Base-by-base conservation (phyloP, 2,888 invertebrate species). In the Ferdinandea cuprea region DNA sequence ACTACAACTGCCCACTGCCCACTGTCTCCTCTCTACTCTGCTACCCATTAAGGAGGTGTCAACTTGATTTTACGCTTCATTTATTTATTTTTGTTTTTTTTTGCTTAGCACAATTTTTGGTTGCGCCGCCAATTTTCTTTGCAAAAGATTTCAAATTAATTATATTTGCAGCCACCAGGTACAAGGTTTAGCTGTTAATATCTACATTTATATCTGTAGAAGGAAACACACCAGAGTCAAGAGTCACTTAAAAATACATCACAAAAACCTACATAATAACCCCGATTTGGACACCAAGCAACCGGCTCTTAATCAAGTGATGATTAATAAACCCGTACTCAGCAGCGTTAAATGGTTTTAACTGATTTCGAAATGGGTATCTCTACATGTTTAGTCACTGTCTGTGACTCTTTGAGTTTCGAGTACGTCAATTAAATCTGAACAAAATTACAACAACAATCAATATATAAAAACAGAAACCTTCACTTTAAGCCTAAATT, bases 261-360 rank as follows among this genome's bases (percentile, higher is more conserved):
- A 15, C 8, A 54, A 25, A 66, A 42, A 63, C 74, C 63, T 52
- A 80, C 80, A 63, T 65, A 56, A 30, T 9, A 69, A 37, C 8
- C 69, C 69, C 46, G 32, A 74, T 74, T 80, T 80, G 80, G 63
- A 25, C 42, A 56, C 7, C 46, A 40, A 52, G 1, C 56, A 65
- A 73, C 73, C 54, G 59, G 59, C 71, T 78, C 46, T 68, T 61
- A 68, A 68, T 61, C 68, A 69, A 77, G 68, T 35, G 68, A 77
- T 77, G 68, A 77, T 77, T 69, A 77, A 69, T 69, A 77, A 76
- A 76, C 59, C 21, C 66, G 59, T 68, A 76, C 68, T 44, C 35
- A 44, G 58, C 35, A 44, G 58, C 15, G 44, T 59, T 61, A 52
- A 52, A 35, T 35, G 71, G n/a, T 46, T 59, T 74, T 56, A 48